phyloP scores from a whole-genome alignment of 2,888 invertebrate genomes.

The Ophioninae sp. region DNA sequence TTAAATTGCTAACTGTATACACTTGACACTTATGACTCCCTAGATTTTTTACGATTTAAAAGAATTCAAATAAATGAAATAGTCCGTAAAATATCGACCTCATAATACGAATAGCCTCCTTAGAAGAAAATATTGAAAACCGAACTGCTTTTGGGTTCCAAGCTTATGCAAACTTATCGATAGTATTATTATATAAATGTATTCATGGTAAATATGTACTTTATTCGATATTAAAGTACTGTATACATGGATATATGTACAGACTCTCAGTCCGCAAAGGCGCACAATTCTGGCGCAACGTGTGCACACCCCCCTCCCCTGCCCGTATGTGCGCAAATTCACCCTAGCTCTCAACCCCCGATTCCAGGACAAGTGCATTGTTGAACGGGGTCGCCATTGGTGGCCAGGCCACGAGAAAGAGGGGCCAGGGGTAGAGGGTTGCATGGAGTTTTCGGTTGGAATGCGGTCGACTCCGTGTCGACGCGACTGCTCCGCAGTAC shows the following conservation, averaged over 20 bases:
- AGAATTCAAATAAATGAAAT: too few relatives aligned
- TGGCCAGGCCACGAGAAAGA: constrained; percentile 28
- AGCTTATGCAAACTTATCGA: too few relatives aligned
- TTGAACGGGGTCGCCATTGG: constrained; percentile 54
- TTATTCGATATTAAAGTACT: background rate
- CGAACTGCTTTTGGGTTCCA: too few relatives aligned
- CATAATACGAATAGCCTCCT: too few relatives aligned
- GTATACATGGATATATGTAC: background rate
- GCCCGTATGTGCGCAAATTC: background rate
- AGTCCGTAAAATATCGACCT: too few relatives aligned
- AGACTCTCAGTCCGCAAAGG: constrained; percentile 38
- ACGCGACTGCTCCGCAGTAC: constrained; percentile 52
- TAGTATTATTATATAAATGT: too few relatives aligned
- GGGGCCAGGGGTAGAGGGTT: constrained; percentile 6
- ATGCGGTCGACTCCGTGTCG: constrained; percentile 61
- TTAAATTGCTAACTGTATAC: too few relatives aligned
- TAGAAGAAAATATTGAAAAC: too few relatives aligned
- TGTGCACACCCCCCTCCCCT: constrained; percentile 26
- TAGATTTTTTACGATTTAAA: too few relatives aligned
- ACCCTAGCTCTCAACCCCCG: constrained; percentile 29
- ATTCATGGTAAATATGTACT: too few relatives aligned
- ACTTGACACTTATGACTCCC: too few relatives aligned
- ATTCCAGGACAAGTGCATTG: constrained; percentile 56
- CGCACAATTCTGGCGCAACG: constrained; percentile 38
- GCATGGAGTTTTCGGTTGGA: constrained; percentile 58